Base-by-base conservation (phyloP, 2,113 vertebrate genomes). In the Epinephelus lanceolatus region DNA sequence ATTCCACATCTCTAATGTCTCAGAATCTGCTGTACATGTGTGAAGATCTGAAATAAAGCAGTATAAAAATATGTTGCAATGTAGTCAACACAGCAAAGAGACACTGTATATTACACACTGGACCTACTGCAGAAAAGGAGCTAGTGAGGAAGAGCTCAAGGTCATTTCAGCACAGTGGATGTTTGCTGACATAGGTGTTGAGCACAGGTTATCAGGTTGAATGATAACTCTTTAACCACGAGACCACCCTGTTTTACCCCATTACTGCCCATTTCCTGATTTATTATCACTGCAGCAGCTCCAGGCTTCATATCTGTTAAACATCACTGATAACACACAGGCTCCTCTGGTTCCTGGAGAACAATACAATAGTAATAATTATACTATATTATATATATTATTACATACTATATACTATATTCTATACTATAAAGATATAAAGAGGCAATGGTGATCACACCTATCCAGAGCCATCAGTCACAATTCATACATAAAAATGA, bases 171-270 rank as follows among this genome's bases (percentile, higher is more conserved):
- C 37, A 9, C 72, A 27, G 40, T 10, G 21, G 51, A 19, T 78
- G 71, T 67, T 56, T 23, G 37, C 66, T 42, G 71, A 75, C 67
- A 62, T 27, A 14, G 19, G 49, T 30, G 68, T 47, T 17, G 18
- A 71, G 59, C 33, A 15, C 60, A 45, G 85, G 67, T 75, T 71
- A 76, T 71, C 79, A 13, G 75, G 33, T 21, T 37, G 7, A 23
- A 52, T 53, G 63, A 85, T 68, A 57, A 72, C n/a, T 62, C 59
- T 62, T 55, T 70, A 70, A 75, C 65, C 65, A 13, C 40, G 1
- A 1, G 33, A 42, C 45, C 59, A n/a, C 23, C 8, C 25, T 19
- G 30, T 42, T 55, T 57, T 8, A n/a, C 53, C 2, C 11, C 3
- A 8, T 18, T 52, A 56, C 56, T 72, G 57, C 67, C 23, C 6